Evolutionary conservation across 92 coral and sea anemone species (phyloP).

Genomic region (Umimayanthus chanpuru): DNA sequence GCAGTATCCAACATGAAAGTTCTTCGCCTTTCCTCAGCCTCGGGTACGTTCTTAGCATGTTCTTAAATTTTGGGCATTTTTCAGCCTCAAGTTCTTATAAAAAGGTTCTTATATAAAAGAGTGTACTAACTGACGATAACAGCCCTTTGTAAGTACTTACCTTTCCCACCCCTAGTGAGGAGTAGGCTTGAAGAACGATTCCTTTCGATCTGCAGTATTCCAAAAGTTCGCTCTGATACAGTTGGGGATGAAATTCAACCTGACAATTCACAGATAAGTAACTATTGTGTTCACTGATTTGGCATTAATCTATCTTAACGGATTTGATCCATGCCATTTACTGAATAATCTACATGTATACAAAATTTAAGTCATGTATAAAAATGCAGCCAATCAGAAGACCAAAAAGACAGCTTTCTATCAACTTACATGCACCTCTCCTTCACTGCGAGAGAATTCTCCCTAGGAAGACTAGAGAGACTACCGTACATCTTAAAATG

Average conservation of each 20-base stretch:
- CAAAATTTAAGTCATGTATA: neutral
- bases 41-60: too few relatives aligned
- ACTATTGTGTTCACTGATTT: neutral
- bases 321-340: neutral
- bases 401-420: too few relatives aligned
- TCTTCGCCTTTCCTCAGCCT: too few relatives aligned
- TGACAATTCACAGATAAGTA: slow-evolving; percentile 18
- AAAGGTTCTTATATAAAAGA: neutral
- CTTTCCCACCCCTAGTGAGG: slow-evolving; percentile 90
- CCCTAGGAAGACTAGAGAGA: too few relatives aligned
- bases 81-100: too few relatives aligned
- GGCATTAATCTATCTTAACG: neutral
- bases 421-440: too few relatives aligned
- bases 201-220: slow-evolving; percentile 76
- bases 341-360: too few relatives aligned
- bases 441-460: too few relatives aligned
- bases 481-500: too few relatives aligned
- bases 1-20: too few relatives aligned
- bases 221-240: slow-evolving; percentile 77
- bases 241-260: slow-evolving; percentile 92
- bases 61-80: too few relatives aligned
- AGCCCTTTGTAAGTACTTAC: slow-evolving; percentile 16
- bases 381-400: neutral
- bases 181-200: slow-evolving; percentile 83
- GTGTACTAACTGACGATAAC: neutral